Conservation (phyloP, 1,140 invertebrate species). For the Drosophila parabipectinata region DNA sequence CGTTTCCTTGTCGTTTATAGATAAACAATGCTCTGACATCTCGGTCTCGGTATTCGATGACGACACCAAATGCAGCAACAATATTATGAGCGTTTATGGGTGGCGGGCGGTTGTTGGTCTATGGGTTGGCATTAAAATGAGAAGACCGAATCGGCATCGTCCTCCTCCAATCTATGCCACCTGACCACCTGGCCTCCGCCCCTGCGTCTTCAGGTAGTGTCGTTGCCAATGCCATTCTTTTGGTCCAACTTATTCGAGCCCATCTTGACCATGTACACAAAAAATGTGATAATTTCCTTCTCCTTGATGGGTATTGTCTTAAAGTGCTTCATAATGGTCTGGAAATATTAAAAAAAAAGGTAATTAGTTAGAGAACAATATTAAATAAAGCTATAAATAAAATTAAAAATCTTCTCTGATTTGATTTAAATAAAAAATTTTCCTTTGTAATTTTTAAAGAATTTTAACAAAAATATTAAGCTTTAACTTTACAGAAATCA, state of each 20-base stretch:
- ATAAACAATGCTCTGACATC: constrained; percentile 25
- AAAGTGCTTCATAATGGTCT: constrained; percentile 97
- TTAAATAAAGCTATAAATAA: neutral
- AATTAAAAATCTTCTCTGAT: neutral
- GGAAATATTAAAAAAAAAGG: constrained; percentile 32
- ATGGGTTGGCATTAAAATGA: constrained; percentile 12
- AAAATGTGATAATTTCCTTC: constrained; percentile 97
- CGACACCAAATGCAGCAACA: constrained; percentile 51
- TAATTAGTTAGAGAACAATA: neutral
- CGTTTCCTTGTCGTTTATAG: constrained; percentile 1
- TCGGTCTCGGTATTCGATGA: constrained; percentile 7
- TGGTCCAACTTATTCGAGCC: constrained; percentile 96
- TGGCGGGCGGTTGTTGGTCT: neutral
- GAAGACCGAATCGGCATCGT: constrained; percentile 22
- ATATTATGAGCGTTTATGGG: constrained; percentile 13
- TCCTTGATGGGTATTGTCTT: constrained; percentile 96
- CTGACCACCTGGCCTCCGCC: constrained; percentile 19
- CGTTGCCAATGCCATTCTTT: constrained; percentile 88
- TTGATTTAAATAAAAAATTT: too few species aligned
- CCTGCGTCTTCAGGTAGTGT: constrained; percentile 72
- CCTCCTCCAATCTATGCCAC: constrained; percentile 13
- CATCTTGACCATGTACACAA: constrained; percentile 98
- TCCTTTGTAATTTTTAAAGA: too few species aligned
- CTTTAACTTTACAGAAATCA: neutral
- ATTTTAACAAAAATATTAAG: too few species aligned